A percentile compares a stretch with the other conserved stretches of the same genome.
phyloP scores from a whole-genome alignment of 1,140 invertebrate genomes.

The Rhopalosiphum padi region DNA sequence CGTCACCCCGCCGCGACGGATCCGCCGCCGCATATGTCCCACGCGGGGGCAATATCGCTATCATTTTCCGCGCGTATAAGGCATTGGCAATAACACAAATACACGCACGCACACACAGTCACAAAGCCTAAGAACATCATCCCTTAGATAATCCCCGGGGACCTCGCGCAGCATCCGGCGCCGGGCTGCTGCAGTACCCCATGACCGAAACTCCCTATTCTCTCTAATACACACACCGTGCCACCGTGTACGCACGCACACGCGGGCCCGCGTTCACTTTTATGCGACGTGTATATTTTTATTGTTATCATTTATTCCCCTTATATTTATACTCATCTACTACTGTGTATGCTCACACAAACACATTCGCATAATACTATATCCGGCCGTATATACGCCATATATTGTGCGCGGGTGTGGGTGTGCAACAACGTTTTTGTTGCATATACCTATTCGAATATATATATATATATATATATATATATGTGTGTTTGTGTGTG shows the following conservation, averaged over 20 bases:
- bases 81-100: slow-evolving; percentile 51
- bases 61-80: slow-evolving; percentile 30
- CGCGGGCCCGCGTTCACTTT: slow-evolving; percentile 7
- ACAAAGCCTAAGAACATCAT: slow-evolving; percentile 57
- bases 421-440: neutral
- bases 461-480: too few relatives aligned
- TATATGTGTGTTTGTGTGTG: too few relatives aligned
- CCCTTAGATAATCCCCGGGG: slow-evolving; percentile 46
- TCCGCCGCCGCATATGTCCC: slow-evolving; percentile 31
- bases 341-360: neutral
- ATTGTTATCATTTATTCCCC: slow-evolving; percentile 58
- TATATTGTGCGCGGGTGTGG: neutral
- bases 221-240: neutral
- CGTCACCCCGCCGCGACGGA: neutral
- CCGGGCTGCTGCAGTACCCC: neutral
- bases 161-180: neutral
- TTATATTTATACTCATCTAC: slow-evolving; percentile 56
- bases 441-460: neutral
- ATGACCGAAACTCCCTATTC: slow-evolving; percentile 50
- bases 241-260: neutral
- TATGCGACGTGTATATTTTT: slow-evolving; percentile 58
- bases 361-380: neutral
- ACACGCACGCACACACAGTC: slow-evolving; percentile 43
- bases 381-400: neutral
- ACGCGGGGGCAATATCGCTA: slow-evolving; percentile 53